Conservation (phyloP, 2,797 vertebrate species). For the Cyprinella venusta region DNA sequence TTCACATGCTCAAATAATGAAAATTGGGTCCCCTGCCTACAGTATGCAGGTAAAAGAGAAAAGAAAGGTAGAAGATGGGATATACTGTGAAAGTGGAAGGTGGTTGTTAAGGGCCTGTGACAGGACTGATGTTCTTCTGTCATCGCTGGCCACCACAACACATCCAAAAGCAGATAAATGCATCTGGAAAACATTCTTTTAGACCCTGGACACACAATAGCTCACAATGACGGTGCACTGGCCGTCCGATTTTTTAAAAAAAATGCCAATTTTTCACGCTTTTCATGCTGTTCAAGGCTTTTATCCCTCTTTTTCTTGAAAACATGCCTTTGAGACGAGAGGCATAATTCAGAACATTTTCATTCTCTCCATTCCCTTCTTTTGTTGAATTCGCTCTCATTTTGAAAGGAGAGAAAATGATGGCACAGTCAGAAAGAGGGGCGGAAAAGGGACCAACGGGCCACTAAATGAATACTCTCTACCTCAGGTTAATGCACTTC, state of each 20-base stretch:
- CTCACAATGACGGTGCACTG: constrained; percentile 61
- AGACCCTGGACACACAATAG: constrained; percentile 57
- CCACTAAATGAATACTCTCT: constrained; percentile 59
- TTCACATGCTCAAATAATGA: background rate
- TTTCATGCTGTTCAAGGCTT: constrained; percentile 51
- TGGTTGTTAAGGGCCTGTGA: constrained; percentile 10
- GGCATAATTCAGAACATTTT: constrained; percentile 2
- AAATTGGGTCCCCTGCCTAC: background rate
- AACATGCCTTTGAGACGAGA: constrained; percentile 52
- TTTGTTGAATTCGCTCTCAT: constrained; percentile 19
- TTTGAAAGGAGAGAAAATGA: constrained; percentile 63
- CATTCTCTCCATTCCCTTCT: background rate
- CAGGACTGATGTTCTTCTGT: constrained; percentile 24
- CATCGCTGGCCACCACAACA: constrained; percentile 53
- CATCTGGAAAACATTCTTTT: constrained; percentile 63
- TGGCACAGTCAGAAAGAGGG: constrained; percentile 32
- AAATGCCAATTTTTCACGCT: background rate
- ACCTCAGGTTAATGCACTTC: constrained; percentile 73
- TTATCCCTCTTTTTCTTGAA: constrained; percentile 61
- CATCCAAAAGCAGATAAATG: constrained; percentile 55
- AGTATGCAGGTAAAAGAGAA: background rate
- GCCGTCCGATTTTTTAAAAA: constrained; percentile 23
- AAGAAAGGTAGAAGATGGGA: background rate
- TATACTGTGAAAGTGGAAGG: background rate
- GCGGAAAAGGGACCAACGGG: constrained; percentile 7